A percentile compares a stretch with the other conserved stretches of the same genome.
Evolutionary conservation across 2,888 invertebrate genomes (phyloP).

Genomic region (Cryptosula pallasiana): DNA sequence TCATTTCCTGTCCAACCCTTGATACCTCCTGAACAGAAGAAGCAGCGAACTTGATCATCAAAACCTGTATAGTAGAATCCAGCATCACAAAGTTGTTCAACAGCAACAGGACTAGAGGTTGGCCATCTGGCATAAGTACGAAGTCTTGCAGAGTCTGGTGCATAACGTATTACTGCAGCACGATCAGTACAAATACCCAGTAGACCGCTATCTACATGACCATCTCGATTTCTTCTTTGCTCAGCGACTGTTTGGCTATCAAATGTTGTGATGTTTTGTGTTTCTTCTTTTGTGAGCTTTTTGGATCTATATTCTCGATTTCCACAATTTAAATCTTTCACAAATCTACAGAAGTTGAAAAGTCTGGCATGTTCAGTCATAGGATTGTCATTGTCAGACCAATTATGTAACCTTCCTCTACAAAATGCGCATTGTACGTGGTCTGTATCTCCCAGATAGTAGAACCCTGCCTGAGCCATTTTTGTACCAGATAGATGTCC

Average conservation of each 20-base stretch:
- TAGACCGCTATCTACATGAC: background rate
- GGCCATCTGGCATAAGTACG: conserved; percentile 3
- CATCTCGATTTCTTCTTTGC: background rate
- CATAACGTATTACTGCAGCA: background rate
- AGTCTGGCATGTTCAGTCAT: conserved; percentile 90
- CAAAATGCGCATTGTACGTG: conserved; percentile 89
- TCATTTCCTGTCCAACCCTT: conserved; percentile 88
- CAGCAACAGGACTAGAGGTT: background rate
- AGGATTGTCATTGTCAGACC: conserved; percentile 83
- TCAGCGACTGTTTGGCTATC: background rate
- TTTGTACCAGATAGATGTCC: conserved; percentile 43
- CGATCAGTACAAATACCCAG: background rate
- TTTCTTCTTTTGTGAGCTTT: background rate
- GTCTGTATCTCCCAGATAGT: conserved; percentile 68
- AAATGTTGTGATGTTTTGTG: background rate
- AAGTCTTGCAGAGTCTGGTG: conserved; percentile 13
- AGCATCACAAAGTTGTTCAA: conserved; percentile 74
- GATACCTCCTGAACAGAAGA: conserved; percentile 86
- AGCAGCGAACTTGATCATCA: conserved; percentile 84
- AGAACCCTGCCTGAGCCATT: conserved; percentile 84
- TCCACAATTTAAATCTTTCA: conserved; percentile 50
- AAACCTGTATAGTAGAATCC: conserved; percentile 87
- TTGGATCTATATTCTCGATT: conserved; percentile 31
- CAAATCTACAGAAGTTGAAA: conserved; percentile 77
- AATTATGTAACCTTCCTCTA: conserved; percentile 84